Evolutionary conservation across 1,140 invertebrate species (phyloP), one percentile per base, ranked within the genome.

Genomic region (Ptiloglossa arizonensis): DNA sequence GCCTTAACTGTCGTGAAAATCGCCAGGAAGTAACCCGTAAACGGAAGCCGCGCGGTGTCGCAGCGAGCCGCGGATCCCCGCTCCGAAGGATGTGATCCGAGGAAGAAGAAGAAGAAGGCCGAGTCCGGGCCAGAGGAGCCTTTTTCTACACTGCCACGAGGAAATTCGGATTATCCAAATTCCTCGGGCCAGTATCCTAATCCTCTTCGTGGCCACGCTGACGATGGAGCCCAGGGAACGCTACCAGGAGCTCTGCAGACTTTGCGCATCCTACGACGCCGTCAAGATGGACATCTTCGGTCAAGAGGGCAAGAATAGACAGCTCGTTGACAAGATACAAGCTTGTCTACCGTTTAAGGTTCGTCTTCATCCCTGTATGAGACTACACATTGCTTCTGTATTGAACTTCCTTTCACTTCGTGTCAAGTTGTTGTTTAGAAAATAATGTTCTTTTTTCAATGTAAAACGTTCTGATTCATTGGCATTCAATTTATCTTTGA

Each of bases 281-380:
- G 90, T 92, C 71, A 93, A 93, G 87, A 92, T 94, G 90, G 89
- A 93, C 80, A 91, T 94, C 66, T 94, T 93, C 83, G 91, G 92
- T 41, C 88, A 93, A 79, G 92, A 93, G 57, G 93, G 93, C 41
- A 91, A 87, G 67, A 91, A 92, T 81, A 91, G 93, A 67, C 92
- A 93, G 67, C 90, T 94, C 57, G 89, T 92, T 52, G 90, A 93
- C 79, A 94, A 94, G 81, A 94, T 94, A 70, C 90, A 93, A 68
- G 90, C 91, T 41, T 93, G 92, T 73, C 83, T 94, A 38, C 93
- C 93, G 24, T 93, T 93, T 87, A 90, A 93, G 92, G 93, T 94
- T 63, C 50, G 73, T 70, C 44, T 22, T 57, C 50, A 6, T 72
- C 60, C 41, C 35, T 78, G 38, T 63, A 60, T 52, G 24, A 22